Percentiles rank a stretch among this genome's conserved stretches.
Evolutionary conservation across 2,888 invertebrate genomes (phyloP).

Genomic region (Calephelis perditalis): DNA sequence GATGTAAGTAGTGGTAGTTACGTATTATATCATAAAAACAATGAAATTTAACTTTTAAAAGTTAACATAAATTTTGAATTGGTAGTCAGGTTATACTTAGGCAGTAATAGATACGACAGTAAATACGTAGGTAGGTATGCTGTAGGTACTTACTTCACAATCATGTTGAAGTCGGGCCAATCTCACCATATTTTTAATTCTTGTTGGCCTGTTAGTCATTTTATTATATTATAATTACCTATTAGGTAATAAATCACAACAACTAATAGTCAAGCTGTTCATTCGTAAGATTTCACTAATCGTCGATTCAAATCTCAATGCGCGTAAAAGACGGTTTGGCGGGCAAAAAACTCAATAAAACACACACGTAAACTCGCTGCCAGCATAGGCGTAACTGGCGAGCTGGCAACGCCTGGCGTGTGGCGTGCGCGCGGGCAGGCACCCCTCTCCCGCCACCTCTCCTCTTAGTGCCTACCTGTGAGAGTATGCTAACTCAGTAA

Average conservation of each 20-base stretch:
- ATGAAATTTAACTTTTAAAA: conserved; percentile 6
- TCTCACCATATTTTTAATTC: conserved; percentile 6
- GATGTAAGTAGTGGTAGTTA: conserved; percentile 6
- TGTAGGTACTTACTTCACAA: conserved; percentile 6
- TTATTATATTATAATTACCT: conserved; percentile 6
- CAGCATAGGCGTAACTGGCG: conserved; percentile 6
- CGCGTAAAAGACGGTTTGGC: conserved; percentile 6
- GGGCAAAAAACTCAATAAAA: conserved; percentile 6
- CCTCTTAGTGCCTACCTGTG: conserved; percentile 6
- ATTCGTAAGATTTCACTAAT: conserved; percentile 6
- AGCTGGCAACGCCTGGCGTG: conserved; percentile 6
- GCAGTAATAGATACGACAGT: conserved; percentile 6
- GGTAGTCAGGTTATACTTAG: conserved; percentile 6
- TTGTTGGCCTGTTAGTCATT: conserved; percentile 6
- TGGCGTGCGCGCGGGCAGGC: conserved; percentile 6
- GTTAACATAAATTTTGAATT: conserved; percentile 6
- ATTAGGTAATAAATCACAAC: conserved; percentile 6
- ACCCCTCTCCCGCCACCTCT: conserved; percentile 6
- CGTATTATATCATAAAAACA: conserved; percentile 4
- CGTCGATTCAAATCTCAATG: conserved; percentile 6
- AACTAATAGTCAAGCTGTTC: conserved; percentile 6
- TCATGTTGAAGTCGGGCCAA: conserved; percentile 6
- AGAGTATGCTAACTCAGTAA: conserved; percentile 3
- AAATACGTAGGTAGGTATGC: conserved; percentile 6
- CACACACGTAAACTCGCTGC: conserved; percentile 6